Conservation (phyloP, 2,113 vertebrate genomes). For the Apteryx owenii region DNA sequence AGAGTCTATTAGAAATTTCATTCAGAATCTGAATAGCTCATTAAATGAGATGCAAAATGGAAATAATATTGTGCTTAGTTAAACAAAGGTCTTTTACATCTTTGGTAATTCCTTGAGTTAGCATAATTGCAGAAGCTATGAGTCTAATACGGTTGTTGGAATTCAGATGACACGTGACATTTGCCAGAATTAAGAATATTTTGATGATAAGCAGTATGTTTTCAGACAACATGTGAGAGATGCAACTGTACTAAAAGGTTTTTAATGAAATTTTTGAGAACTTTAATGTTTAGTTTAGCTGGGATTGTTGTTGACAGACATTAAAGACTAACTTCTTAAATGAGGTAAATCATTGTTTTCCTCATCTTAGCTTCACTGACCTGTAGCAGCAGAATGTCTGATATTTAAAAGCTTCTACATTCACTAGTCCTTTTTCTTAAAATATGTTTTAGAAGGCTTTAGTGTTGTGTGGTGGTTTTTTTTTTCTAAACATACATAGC, state of each 20-base stretch:
- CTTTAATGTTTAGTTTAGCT: conserved; percentile 2
- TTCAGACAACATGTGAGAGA: not conserved
- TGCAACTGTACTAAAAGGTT: not conserved
- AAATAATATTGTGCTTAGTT: not conserved
- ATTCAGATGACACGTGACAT: not conserved
- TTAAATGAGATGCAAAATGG: not conserved
- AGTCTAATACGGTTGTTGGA: not conserved
- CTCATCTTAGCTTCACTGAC: not conserved
- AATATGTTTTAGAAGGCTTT: not conserved
- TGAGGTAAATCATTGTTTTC: not conserved
- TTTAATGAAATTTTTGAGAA: not conserved
- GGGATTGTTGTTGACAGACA: not conserved
- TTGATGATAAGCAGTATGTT: conserved; percentile 1
- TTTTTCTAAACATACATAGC: not conserved
- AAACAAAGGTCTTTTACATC: not conserved
- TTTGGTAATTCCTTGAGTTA: not conserved
- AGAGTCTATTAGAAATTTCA: not conserved
- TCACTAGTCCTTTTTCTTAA: not conserved
- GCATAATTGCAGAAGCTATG: not conserved
- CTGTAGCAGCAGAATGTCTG: not conserved
- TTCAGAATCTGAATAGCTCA: not conserved
- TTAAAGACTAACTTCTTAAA: not conserved
- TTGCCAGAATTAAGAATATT: conserved; percentile 21
- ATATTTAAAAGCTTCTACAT: not conserved
- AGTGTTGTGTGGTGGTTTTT: not conserved